Percentiles rank a stretch among this genome's conserved stretches.
phyloP scores from a whole-genome alignment of 2,888 invertebrate species.

The Camponotus fellah region DNA sequence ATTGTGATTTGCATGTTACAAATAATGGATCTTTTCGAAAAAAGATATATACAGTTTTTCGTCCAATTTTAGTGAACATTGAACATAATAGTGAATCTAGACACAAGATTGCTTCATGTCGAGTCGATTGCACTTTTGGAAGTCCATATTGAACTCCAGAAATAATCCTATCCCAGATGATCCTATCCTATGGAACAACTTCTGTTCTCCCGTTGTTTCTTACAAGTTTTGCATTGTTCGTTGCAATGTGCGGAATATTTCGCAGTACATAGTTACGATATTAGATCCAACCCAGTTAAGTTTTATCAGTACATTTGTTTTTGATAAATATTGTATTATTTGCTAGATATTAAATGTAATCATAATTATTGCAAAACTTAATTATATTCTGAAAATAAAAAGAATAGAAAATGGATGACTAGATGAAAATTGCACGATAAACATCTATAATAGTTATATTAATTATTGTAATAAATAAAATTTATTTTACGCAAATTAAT shows the following conservation, averaged over 20 bases:
- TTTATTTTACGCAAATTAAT: background rate
- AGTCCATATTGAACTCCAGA: constrained; percentile 59
- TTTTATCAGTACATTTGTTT: background rate
- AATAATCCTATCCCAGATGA: constrained; percentile 61
- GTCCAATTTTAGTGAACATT: constrained; percentile 37
- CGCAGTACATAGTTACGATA: constrained; percentile 37
- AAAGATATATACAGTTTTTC: constrained; percentile 25
- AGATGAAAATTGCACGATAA: background rate
- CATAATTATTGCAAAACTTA: background rate
- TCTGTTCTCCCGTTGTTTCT: constrained; percentile 54
- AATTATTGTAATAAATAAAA: background rate
- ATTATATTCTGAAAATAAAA: background rate
- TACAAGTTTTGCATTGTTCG: constrained; percentile 63
- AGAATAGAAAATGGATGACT: background rate
- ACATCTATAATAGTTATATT: background rate
- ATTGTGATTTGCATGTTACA: background rate
- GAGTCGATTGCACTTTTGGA: constrained; percentile 54
- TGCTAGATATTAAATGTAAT: background rate
- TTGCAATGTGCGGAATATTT: constrained; percentile 25
- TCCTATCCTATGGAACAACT: constrained; percentile 55
- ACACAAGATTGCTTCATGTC: constrained; percentile 44
- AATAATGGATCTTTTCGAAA: constrained; percentile 46
- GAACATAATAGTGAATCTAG: constrained; percentile 44
- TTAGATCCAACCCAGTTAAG: constrained; percentile 15
- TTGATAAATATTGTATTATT: constrained; percentile 37